phyloP scores from a whole-genome alignment of 2,888 invertebrate species.

The Argynnis bischoffii region DNA sequence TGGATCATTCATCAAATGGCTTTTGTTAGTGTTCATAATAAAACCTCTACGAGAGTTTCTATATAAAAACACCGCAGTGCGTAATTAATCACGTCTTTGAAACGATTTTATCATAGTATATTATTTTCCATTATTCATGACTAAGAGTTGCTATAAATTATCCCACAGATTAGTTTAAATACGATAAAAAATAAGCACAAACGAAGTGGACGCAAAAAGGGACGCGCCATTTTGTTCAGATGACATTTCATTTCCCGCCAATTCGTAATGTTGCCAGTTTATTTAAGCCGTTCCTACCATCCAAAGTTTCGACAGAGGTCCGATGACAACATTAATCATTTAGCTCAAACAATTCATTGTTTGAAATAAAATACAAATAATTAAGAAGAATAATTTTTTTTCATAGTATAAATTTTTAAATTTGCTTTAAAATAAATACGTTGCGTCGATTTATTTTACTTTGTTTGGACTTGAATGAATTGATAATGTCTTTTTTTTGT shows the following conservation, averaged over 20 bases:
- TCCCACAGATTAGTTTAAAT: slow-evolving; percentile 29
- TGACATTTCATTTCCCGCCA: slow-evolving; percentile 43
- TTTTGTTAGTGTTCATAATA: background rate
- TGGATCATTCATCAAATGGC: too few relatives aligned
- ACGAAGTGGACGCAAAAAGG: slow-evolving; percentile 34
- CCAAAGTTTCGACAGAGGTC: slow-evolving; percentile 32
- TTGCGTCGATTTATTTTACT: background rate
- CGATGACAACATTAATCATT: slow-evolving; percentile 29
- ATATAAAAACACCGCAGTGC: slow-evolving; percentile 19
- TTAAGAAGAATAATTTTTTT: background rate
- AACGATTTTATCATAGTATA: slow-evolving; percentile 33
- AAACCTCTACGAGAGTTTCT: background rate
- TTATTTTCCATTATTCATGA: slow-evolving; percentile 38
- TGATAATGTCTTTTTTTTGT: background rate
- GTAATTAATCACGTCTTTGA: slow-evolving; percentile 31
- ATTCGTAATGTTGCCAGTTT: slow-evolving; percentile 44
- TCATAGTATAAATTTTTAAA: background rate
- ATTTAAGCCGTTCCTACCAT: slow-evolving; percentile 30
- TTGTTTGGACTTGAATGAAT: slow-evolving; percentile 5
- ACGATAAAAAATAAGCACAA: slow-evolving; percentile 34
- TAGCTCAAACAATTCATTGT: background rate
- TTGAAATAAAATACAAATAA: background rate
- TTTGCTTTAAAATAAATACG: background rate
- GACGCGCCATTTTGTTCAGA: slow-evolving; percentile 38
- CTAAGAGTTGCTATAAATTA: slow-evolving; percentile 39